phyloP scores from a whole-genome alignment of 2,113 vertebrate species.

The Sphyrna mokarran region DNA sequence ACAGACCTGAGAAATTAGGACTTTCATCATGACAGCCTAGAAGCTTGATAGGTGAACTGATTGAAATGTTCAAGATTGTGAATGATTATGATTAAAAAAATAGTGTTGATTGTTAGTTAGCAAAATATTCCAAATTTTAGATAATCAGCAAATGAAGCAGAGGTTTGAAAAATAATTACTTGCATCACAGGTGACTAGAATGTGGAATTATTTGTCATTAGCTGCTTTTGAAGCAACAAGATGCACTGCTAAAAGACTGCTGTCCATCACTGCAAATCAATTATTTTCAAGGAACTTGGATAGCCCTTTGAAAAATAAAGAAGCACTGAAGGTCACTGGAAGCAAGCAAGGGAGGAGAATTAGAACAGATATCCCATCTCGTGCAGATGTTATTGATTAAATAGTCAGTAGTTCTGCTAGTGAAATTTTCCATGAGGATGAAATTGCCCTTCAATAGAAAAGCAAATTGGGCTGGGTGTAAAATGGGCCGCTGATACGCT shows the following conservation, averaged over 20 bases:
- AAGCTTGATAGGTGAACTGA: not conserved
- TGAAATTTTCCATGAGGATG: too few relatives aligned
- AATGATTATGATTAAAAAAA: not conserved
- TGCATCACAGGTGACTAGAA: not conserved
- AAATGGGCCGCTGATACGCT: not conserved
- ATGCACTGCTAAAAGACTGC: too few relatives aligned
- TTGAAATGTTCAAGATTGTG: not conserved
- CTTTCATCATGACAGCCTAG: not conserved
- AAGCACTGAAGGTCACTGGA: not conserved
- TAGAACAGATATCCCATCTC: not conserved
- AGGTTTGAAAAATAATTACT: not conserved
- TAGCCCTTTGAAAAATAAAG: not conserved
- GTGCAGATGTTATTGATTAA: not conserved
- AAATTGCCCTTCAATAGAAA: not conserved
- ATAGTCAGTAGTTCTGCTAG: not conserved
- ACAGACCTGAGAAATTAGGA: not conserved
- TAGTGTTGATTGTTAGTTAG: not conserved
- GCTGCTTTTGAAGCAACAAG: too few relatives aligned
- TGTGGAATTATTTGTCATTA: not conserved
- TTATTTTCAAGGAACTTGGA: not conserved
- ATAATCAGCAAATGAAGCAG: not conserved
- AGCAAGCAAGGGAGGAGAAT: not conserved
- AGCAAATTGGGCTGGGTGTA: not conserved
- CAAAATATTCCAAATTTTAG: not conserved
- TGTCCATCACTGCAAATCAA: not conserved